phyloP scores from a whole-genome alignment of 2,797 vertebrate species.

The Phrynocephalus guinanensis region DNA sequence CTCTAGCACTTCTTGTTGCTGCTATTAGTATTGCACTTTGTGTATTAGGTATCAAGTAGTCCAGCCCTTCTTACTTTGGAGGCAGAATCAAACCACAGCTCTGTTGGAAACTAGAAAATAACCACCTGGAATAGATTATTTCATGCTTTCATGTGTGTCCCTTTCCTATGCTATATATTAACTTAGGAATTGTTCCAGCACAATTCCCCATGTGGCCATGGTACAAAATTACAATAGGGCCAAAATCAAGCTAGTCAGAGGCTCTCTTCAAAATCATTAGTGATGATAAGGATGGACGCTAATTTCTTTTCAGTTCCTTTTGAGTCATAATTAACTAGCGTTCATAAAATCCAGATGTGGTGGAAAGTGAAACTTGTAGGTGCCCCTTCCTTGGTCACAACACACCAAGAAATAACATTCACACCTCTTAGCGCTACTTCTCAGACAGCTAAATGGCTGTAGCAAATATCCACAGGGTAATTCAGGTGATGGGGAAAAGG shows the following conservation, averaged over 20 bases:
- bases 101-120: not conserved
- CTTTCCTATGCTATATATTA: not conserved
- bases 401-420: not conserved
- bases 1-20: too few relatives aligned
- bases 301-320: not conserved
- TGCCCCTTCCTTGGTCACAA: not conserved
- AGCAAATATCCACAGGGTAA: not conserved
- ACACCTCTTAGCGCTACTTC: too few relatives aligned
- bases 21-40: not conserved
- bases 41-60: not conserved
- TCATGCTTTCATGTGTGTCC: not conserved
- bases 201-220: not conserved
- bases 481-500: not conserved
- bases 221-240: not conserved
- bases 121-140: not conserved
- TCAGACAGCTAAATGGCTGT: not conserved
- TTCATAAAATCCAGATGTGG: not conserved
- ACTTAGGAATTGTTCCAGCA: not conserved
- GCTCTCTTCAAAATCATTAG: not conserved
- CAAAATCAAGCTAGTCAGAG: not conserved
- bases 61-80: not conserved
- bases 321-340: not conserved
- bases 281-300: not conserved
- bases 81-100: not conserved
- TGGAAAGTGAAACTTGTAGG: not conserved